A percentile compares a stretch with the other conserved stretches of the same genome.
These are phyloP conservation scores for Myotis findleyi DNA, from an alignment of 2,797 vertebrate genomes.

Conservation along the genomic window DNA sequence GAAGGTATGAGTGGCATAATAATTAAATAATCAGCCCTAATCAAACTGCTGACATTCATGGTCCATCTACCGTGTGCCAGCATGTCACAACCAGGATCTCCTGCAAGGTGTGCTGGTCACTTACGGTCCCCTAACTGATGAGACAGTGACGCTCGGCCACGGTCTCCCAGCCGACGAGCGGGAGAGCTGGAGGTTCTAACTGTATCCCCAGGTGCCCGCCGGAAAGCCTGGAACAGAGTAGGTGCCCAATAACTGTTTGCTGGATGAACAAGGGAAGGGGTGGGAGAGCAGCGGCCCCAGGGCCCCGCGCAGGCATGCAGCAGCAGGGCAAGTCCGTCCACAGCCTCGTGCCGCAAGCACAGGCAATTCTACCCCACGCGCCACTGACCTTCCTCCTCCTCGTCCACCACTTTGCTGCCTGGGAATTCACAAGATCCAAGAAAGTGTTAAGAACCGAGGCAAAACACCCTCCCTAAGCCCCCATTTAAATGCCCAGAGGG, in stretches of 20 bases:
- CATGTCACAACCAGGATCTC: accelerated
- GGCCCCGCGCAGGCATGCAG: slow-evolving; percentile 21
- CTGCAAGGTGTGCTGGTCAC: background rate
- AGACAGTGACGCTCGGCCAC: background rate
- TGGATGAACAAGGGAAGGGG: background rate
- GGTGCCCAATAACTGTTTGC: background rate
- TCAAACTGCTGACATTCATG: accelerated
- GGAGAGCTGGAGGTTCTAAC: background rate
- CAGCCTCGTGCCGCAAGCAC: background rate
- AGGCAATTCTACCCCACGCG: background rate
- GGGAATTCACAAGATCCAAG: slow-evolving; percentile 6
- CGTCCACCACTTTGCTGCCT: slow-evolving; percentile 1
- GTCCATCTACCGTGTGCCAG: background rate
- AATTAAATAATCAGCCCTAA: background rate
- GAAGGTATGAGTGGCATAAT: background rate
- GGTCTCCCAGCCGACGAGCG: background rate
- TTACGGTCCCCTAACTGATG: accelerated
- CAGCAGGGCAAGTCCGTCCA: accelerated
- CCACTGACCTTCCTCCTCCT: slow-evolving; percentile 78
- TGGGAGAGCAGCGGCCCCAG: accelerated
- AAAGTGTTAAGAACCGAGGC: background rate
- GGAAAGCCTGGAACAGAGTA: background rate
- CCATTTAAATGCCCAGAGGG: background rate
- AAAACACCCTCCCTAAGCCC: too few relatives aligned
- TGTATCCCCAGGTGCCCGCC: too few relatives aligned